phyloP scores from a whole-genome alignment of 2,113 vertebrate species.

The Indicator maculatus region DNA sequence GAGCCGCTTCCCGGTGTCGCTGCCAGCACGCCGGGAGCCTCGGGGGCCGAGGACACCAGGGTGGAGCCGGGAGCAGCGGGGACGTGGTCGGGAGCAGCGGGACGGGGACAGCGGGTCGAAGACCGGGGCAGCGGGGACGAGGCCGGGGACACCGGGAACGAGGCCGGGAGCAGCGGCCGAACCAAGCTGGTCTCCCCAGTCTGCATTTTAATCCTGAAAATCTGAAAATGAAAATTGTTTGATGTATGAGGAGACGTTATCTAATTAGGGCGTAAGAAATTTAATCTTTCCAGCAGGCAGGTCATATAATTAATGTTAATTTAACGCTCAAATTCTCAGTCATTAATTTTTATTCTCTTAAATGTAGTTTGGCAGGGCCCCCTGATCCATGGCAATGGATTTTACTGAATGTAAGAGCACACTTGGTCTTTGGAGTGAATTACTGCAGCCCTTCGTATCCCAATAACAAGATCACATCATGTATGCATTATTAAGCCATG shows the following conservation, averaged over 20 bases:
- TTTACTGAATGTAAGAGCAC: slow-evolving; percentile 84
- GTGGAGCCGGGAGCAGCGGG: too few species aligned
- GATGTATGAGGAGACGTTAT: slow-evolving; percentile 95
- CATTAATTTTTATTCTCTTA: slow-evolving; percentile 99
- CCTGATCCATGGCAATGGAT: slow-evolving; percentile 84
- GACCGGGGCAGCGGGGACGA: too few species aligned
- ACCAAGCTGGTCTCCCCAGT: background rate
- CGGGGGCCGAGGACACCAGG: background rate
- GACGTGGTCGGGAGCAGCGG: too few species aligned
- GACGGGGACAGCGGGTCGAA: too few species aligned
- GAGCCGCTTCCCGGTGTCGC: background rate
- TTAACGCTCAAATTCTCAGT: slow-evolving; percentile 98
- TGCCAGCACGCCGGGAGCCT: background rate
- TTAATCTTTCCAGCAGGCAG: slow-evolving; percentile 98
- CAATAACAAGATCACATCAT: slow-evolving; percentile 97
- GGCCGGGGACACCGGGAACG: too few species aligned
- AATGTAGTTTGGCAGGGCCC: slow-evolving; percentile 92
- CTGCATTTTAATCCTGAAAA: slow-evolving; percentile 74
- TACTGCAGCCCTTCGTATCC: slow-evolving; percentile 87
- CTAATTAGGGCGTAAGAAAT: slow-evolving; percentile 99
- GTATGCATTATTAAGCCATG: slow-evolving; percentile 99
- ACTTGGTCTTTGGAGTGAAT: slow-evolving; percentile 89
- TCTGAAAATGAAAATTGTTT: slow-evolving; percentile 87
- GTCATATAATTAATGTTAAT: slow-evolving; percentile 99
- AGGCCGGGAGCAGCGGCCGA: background rate